phyloP scores from a whole-genome alignment of 2,797 vertebrate genomes.

The Morelia viridis region DNA sequence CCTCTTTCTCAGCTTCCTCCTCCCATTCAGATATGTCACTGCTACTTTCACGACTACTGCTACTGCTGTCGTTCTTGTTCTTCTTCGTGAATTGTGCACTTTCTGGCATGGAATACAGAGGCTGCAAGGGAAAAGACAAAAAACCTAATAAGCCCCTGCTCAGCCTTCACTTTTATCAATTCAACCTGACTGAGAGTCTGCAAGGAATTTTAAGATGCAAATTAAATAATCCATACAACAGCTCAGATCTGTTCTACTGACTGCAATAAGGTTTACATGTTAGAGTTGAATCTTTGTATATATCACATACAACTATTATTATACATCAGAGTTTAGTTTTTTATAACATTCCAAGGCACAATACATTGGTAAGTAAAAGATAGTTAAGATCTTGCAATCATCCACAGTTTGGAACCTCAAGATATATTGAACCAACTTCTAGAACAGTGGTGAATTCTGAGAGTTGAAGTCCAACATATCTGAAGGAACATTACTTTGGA shows the following conservation, averaged over 20 bases:
- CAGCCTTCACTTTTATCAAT: neutral
- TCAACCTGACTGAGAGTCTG: neutral
- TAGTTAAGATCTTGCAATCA: neutral
- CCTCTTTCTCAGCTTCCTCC: slow-evolving; percentile 78
- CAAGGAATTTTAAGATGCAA: neutral
- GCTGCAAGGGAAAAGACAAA: slow-evolving; percentile 65
- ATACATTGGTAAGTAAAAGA: neutral
- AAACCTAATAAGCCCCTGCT: neutral
- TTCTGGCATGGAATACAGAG: slow-evolving; percentile 91
- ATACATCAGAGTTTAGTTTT: neutral
- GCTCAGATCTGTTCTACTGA: neutral
- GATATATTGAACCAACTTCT: neutral
- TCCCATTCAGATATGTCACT: slow-evolving; percentile 79
- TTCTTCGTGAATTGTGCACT: slow-evolving; percentile 80
- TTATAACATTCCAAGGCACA: neutral
- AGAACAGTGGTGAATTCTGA: neutral
- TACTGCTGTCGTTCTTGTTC: slow-evolving; percentile 79
- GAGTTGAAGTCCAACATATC: neutral
- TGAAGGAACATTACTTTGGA: neutral
- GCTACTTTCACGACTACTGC: slow-evolving; percentile 82
- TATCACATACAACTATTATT: neutral
- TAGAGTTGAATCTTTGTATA: neutral
- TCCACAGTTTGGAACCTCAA: neutral
- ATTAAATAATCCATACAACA: neutral
- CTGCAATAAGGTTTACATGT: neutral